Evolutionary conservation across 2,113 vertebrate genomes (phyloP), one percentile per base, ranked within the genome.

Genomic region (Notothenia rossii): DNA sequence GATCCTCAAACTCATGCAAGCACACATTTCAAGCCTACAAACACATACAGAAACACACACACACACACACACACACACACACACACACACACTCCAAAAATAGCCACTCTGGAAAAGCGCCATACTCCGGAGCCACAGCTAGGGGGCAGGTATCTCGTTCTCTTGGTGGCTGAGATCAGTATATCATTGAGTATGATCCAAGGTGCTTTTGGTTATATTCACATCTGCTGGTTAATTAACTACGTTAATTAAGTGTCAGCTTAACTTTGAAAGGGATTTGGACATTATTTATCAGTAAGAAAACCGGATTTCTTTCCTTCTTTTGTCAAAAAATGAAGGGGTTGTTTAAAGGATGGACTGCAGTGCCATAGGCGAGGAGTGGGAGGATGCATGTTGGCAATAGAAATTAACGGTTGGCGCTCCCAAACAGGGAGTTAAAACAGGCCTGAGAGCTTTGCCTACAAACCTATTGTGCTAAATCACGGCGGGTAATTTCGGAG

Each of bases 161-260:
- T 86, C 79, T 50, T 43, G 49, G 85, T 88, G 84, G 79, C 72
- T 81, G 68, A 91, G 60, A 77, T 85, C 88, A 84, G 76, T 87
- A 83, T 81, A 83, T 87, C 77, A 77, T 83, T 89, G 84, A 89
- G 83, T 80, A 84, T 86, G 86, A 87, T 75, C 89, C 79, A 85
- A 90, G 88, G 89, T 92, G 90, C 91, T 92, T 48, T 91, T 82
- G 89, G 81, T 88, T 81, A 86, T 79, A 83, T 88, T 91, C 85
- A 84, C 46, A 77, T 80, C 83, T 91, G 82, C 83, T 91, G 88
- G 85, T 89, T 46, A 91, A 90, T 81, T 84, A 83, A 83, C 75
- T 82, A 72, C 79, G n/a, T n/a, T n/a, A n/a, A n/a, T n/a, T n/a
- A 79, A 79, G 72, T 75, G 72, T 85, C 60, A 83, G 50, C 73